phyloP scores from a whole-genome alignment of 2,113 vertebrate genomes.

The Brachirus orientalis region DNA sequence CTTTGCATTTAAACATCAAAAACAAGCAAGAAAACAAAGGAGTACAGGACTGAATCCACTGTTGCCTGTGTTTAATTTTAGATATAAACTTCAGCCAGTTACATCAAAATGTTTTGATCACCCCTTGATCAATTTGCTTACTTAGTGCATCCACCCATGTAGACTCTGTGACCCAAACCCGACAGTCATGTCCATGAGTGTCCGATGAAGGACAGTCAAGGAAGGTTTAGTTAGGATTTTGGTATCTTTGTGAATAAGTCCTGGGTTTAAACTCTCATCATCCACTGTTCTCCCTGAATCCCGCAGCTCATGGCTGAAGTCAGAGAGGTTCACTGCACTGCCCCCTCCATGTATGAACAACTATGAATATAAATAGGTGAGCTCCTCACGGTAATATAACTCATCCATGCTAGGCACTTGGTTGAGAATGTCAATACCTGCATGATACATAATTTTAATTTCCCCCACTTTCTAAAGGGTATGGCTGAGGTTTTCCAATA shows the following conservation, averaged over 20 bases:
- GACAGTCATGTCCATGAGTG: constrained; percentile 56
- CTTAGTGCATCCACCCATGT: constrained; percentile 27
- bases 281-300: constrained; percentile 61
- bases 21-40: constrained; percentile 36
- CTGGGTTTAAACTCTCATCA: constrained; percentile 70
- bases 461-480: constrained; percentile 59
- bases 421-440: constrained; percentile 71
- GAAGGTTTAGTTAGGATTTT: constrained; percentile 67
- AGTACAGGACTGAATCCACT: not conserved
- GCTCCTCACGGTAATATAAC: constrained; percentile 68
- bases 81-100: not conserved
- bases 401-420: constrained; percentile 57
- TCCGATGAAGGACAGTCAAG: constrained; percentile 51
- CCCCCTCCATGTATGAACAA: constrained; percentile 66
- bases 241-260: constrained; percentile 58
- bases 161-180: constrained; percentile 42
- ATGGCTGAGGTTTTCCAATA: constrained; percentile 35
- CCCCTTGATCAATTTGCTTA: too few relatives aligned
- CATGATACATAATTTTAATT: constrained; percentile 58
- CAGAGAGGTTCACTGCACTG: constrained; percentile 67
- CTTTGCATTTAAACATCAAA: constrained; percentile 63
- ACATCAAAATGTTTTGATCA: too few relatives aligned
- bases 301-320: constrained; percentile 52
- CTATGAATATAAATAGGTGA: constrained; percentile 74
- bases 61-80: not conserved